Evolutionary conservation across 2,888 invertebrate species (phyloP).

Genomic region (Agonopterix alstromeriana): DNA sequence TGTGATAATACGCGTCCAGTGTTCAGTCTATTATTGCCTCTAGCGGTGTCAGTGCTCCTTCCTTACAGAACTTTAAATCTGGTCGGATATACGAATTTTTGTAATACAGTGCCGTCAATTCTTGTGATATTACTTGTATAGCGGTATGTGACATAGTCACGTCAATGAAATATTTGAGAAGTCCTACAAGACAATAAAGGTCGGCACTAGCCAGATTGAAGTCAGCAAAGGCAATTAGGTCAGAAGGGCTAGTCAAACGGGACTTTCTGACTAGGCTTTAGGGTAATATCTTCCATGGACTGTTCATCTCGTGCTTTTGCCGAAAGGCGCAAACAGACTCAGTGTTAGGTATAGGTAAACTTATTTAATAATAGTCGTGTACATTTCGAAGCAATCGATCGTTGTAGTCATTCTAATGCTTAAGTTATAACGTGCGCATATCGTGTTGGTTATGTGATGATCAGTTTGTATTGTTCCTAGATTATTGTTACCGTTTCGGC

Average conservation of each 20-base stretch:
- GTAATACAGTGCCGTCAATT: slow-evolving; percentile 53
- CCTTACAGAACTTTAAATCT: slow-evolving; percentile 26
- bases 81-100: slow-evolving; percentile 39
- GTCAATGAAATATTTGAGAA: slow-evolving; percentile 16
- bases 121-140: slow-evolving; percentile 54
- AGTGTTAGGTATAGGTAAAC: slow-evolving; percentile 32
- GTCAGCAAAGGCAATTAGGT: slow-evolving; percentile 31
- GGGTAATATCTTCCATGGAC: slow-evolving; percentile 41
- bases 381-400: slow-evolving; percentile 36
- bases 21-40: slow-evolving; percentile 46
- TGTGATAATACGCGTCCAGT: slow-evolving; percentile 74
- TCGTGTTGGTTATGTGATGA: slow-evolving; percentile 63
- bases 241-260: slow-evolving; percentile 26
- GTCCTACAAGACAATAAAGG: slow-evolving; percentile 35
- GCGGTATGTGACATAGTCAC: slow-evolving; percentile 35
- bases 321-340: slow-evolving; percentile 31
- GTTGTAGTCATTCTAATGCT: slow-evolving; percentile 48
- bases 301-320: slow-evolving; percentile 49
- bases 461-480: slow-evolving; percentile 51
- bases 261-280: slow-evolving; percentile 29
- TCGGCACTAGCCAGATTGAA: slow-evolving; percentile 33
- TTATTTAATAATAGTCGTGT: slow-evolving; percentile 28
- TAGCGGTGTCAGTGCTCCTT: slow-evolving; percentile 29
- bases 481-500: slow-evolving; percentile 38
- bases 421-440: slow-evolving; percentile 65